Conservation (phyloP, 2,888 invertebrate genomes). For the Erpobdella octoculata region DNA sequence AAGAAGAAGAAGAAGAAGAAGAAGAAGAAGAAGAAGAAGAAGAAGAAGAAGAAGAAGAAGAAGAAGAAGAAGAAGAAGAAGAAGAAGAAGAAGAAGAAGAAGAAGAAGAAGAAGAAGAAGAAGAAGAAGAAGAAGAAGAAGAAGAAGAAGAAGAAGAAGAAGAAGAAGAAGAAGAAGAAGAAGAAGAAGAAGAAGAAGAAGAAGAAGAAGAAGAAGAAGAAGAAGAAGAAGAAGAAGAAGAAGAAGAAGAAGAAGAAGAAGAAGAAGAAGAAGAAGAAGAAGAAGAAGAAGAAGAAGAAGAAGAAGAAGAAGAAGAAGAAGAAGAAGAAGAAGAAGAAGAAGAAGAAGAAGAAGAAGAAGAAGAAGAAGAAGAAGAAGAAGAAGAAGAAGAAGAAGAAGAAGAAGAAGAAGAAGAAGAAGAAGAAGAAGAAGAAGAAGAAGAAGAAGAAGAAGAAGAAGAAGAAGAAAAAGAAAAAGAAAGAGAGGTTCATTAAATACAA, state of each 20-base stretch:
- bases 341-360: not conserved
- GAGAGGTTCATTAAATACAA: too few species aligned
- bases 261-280: not conserved
- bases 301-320: not conserved
- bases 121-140: not conserved
- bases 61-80: not conserved
- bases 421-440: not conserved
- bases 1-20: not conserved
- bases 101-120: not conserved
- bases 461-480: not conserved
- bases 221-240: constrained; percentile 12
- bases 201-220: constrained; percentile 19
- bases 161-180: not conserved
- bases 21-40: not conserved
- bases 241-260: not conserved
- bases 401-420: not conserved
- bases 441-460: not conserved
- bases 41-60: not conserved
- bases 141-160: too few species aligned
- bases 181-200: not conserved
- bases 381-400: not conserved
- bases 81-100: not conserved
- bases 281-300: not conserved
- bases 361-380: not conserved
- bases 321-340: not conserved